phyloP scores from a whole-genome alignment of 2,113 vertebrate genomes.

The Lophius piscatorius region DNA sequence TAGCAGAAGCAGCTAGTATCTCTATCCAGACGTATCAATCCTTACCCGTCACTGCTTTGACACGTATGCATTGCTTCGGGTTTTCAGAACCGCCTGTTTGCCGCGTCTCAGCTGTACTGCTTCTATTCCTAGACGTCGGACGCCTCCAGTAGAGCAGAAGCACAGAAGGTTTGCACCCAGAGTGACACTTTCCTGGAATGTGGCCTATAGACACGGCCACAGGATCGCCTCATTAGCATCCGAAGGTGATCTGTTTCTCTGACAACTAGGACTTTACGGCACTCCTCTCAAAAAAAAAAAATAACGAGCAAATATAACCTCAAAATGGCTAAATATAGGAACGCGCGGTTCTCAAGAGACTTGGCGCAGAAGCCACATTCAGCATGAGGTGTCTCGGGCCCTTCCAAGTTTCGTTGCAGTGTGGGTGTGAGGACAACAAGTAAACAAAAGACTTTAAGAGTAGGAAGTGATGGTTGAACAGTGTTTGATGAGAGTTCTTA shows the following conservation, averaged over 20 bases:
- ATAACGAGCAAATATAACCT: constrained; percentile 75
- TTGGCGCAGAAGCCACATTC: constrained; percentile 19
- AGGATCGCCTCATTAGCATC: constrained; percentile 77
- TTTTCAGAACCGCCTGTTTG: constrained; percentile 24
- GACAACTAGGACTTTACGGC: constrained; percentile 66
- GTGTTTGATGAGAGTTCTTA: constrained; percentile 75
- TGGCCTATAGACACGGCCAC: constrained; percentile 61
- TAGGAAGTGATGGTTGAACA: constrained; percentile 70
- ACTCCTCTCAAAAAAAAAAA: constrained; percentile 48
- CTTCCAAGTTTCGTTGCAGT: constrained; percentile 49
- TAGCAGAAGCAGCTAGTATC: constrained; percentile 6
- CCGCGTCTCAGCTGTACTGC: constrained; percentile 43
- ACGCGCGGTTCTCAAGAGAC: constrained; percentile 47
- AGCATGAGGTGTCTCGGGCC: constrained; percentile 33
- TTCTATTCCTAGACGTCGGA: constrained; percentile 61
- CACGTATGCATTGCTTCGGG: constrained; percentile 20
- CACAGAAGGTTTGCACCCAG: constrained; percentile 49
- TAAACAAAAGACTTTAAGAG: constrained; percentile 72
- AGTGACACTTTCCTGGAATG: constrained; percentile 55
- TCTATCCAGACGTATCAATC: constrained; percentile 35
- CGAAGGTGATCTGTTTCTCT: constrained; percentile 61
- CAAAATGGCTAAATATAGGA: constrained; percentile 70
- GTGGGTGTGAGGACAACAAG: constrained; percentile 58
- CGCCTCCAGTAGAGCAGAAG: constrained; percentile 33
- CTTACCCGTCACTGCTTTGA: constrained; percentile 34